A percentile compares a stretch with the other conserved stretches of the same genome.
Evolutionary conservation across 2,113 vertebrate species (phyloP).

Genomic region (Chloropsis hardwickii): DNA sequence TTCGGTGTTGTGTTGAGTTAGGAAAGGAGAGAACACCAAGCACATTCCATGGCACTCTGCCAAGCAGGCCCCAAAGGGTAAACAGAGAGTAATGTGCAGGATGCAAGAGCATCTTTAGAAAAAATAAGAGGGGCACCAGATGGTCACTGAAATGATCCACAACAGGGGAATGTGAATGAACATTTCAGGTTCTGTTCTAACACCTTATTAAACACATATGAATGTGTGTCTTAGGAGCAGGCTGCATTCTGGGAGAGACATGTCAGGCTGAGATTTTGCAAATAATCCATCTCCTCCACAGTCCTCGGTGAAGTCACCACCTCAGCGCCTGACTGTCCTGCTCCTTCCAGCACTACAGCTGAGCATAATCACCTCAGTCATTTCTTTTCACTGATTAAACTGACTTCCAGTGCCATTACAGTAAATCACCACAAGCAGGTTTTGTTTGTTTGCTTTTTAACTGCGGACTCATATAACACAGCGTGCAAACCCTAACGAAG

Average conservation of each 20-base stretch:
- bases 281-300: background rate
- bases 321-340: accelerated
- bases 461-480: background rate
- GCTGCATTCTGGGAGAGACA: background rate
- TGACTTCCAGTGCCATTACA: background rate
- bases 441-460: background rate
- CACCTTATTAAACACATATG: background rate
- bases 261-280: background rate
- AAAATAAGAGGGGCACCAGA: background rate
- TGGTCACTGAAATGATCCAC: slow-evolving; percentile 13
- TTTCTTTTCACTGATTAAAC: background rate
- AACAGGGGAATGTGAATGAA: background rate
- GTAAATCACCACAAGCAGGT: background rate
- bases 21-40: background rate
- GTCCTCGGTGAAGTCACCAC: background rate
- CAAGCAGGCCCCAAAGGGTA: slow-evolving; percentile 19
- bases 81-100: background rate
- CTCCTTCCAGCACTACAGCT: background rate
- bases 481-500: background rate
- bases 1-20: background rate
- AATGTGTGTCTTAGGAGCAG: background rate
- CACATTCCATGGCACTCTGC: slow-evolving; percentile 28
- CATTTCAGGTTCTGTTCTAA: background rate
- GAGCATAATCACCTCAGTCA: background rate
- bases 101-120: background rate